Evolutionary conservation across 2,113 vertebrate species (phyloP).

Genomic region (Alectura lathami): DNA sequence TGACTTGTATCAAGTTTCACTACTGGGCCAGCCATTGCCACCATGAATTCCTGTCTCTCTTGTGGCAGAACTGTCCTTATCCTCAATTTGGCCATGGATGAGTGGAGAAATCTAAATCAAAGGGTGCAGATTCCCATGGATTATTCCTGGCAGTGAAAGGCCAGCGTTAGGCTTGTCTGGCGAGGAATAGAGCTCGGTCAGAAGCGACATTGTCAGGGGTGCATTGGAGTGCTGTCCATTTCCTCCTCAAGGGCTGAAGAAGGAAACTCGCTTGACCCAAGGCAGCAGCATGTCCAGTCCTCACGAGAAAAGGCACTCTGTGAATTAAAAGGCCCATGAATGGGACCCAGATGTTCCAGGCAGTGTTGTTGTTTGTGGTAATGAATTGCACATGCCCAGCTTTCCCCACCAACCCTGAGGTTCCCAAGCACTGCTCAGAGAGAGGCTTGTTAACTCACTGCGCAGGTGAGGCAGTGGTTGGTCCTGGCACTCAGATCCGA

Average conservation of each 20-base stretch:
- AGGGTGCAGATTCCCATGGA: background rate
- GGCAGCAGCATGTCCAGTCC: background rate
- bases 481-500: background rate
- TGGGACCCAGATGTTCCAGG: constrained; percentile 23
- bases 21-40: background rate
- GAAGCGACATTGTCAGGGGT: background rate
- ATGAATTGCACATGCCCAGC: constrained; percentile 10
- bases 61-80: background rate
- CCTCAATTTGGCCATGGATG: background rate
- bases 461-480: background rate
- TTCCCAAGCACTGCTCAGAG: background rate
- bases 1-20: background rate
- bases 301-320: background rate
- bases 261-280: background rate
- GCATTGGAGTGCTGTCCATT: background rate
- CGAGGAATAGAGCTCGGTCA: background rate
- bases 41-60: background rate
- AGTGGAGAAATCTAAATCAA: background rate
- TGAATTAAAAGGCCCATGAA: background rate
- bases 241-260: background rate
- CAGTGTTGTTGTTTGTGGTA: background rate
- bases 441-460: background rate
- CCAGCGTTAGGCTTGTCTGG: background rate
- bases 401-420: fast-evolving
- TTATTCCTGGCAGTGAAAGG: background rate